phyloP scores from a whole-genome alignment of 1,140 invertebrate genomes.

The Drosophila repleta region DNA sequence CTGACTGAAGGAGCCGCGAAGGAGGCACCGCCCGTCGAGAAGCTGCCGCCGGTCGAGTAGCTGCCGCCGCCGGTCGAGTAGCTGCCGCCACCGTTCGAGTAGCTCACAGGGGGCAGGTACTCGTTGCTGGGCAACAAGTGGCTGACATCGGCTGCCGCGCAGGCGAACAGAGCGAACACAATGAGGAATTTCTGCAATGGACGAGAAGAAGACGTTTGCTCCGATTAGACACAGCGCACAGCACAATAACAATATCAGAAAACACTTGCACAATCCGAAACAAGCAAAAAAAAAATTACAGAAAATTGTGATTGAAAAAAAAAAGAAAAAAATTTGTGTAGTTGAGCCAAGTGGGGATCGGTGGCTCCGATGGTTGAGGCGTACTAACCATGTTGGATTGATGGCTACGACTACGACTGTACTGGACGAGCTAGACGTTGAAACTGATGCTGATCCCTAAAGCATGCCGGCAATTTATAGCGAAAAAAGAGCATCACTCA shows the following conservation, averaged over 20 bases:
- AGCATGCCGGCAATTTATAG: constrained; percentile 79
- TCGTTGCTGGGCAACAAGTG: constrained; percentile 70
- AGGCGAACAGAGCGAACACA: constrained; percentile 76
- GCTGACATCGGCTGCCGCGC: constrained; percentile 78
- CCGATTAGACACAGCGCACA: constrained; percentile 19
- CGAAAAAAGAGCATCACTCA: constrained; percentile 47
- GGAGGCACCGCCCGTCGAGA: constrained; percentile 7
- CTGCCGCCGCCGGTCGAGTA: too few species aligned
- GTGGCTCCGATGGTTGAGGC: neutral
- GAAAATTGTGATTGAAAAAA: neutral
- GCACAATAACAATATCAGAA: neutral
- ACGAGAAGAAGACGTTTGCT: constrained; percentile 9
- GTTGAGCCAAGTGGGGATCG: neutral
- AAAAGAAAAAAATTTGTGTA: constrained; percentile 4
- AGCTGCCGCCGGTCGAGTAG: too few species aligned
- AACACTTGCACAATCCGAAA: constrained; percentile 32
- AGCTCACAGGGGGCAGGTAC: constrained; percentile 67
- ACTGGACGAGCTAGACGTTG: constrained; percentile 76
- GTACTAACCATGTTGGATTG: constrained; percentile 71
- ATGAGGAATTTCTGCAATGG: constrained; percentile 78
- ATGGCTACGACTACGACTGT: constrained; percentile 50
- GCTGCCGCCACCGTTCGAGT: constrained; percentile 5
- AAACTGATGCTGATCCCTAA: constrained; percentile 82
- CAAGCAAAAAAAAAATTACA: constrained; percentile 20
- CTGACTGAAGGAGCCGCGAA: constrained; percentile 39